Evolutionary conservation across 92 coral and sea anemone genomes (phyloP), one percentile per base, ranked within the genome.

Genomic region (Muricea muricata): DNA sequence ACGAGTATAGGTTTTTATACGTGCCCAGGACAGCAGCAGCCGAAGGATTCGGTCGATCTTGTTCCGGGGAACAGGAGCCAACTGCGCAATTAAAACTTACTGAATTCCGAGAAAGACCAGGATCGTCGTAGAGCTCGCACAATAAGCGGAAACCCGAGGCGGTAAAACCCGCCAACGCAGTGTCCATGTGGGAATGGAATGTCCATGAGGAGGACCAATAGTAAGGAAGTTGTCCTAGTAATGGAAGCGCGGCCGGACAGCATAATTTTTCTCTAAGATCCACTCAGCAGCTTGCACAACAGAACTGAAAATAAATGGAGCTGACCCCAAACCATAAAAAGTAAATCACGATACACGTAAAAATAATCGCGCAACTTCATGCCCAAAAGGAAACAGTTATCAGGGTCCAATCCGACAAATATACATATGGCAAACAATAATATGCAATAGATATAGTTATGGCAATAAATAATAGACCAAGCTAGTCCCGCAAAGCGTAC

Each of bases 251-350:
- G 46, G 50, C 3, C 77, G 26, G 3, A 91, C 47, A 0, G 39
- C 14, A 37, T 91, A 75, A 70, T 65, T 85, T 42, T 83, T 47
- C 14, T 41, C 0, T 2, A 91, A 35, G 47, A 84, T 91, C 94
- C 94, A 88, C 28, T 90, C 70, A 18, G n/a, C n/a, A n/a, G 82
- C 87, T 74, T 74, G 33, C 0, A 90, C 87, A 0, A 82, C 34
- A 0, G 87, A 69, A 67, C 86, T 79, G 46, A 90, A 87, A 34
- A 90, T 90, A 50, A 35, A 91, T 0, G 85, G 91, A 63, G 92
- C 92, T 9, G 42, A 37, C 5, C 42, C 5, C 42, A 37, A 37
- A 4, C 42, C 42, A n/a, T n/a, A n/a, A 37, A 37, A 4, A 90
- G 87, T 26, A 89, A 86, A 13, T 68, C 83, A 3, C 86, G 31